Percentiles rank a stretch among this genome's conserved stretches.
These are phyloP conservation scores for Philereme vetulata DNA, from an alignment of 2,888 invertebrate species.

Conservation along the genomic window DNA sequence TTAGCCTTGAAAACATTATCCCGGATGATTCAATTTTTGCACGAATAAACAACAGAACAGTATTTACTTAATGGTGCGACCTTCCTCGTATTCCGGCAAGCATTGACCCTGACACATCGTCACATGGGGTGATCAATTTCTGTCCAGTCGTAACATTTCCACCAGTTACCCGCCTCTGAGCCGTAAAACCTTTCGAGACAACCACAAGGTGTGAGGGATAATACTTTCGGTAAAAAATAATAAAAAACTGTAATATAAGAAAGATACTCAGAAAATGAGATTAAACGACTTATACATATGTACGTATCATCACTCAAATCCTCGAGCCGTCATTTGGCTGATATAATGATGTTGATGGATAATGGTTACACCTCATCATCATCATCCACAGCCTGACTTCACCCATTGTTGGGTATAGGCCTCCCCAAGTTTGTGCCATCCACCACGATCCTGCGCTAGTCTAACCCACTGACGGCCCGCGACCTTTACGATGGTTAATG, in stretches of 20 bases:
- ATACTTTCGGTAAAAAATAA: conserved; percentile 3
- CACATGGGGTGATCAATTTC: conserved; percentile 58
- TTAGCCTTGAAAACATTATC: conserved; percentile 11
- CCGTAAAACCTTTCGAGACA: conserved; percentile 58
- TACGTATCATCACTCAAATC: too few relatives aligned
- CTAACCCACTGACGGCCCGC: too few relatives aligned
- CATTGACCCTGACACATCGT: conserved; percentile 46
- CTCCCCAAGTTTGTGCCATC: too few relatives aligned
- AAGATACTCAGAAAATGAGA: too few relatives aligned
- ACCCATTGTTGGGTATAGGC: too few relatives aligned
- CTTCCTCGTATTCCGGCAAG: conserved; percentile 34
- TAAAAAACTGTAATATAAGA: background rate
- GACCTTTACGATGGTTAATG: too few relatives aligned
- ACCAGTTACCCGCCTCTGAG: conserved; percentile 49
- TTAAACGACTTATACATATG: too few relatives aligned
- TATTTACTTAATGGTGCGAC: conserved; percentile 41
- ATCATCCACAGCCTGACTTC: too few relatives aligned
- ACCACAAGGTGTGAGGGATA: conserved; percentile 24
- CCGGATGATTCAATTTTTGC: background rate
- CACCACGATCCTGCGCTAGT: too few relatives aligned
- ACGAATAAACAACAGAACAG: conserved; percentile 23
- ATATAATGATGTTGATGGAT: too few relatives aligned
- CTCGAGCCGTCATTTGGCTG: too few relatives aligned
- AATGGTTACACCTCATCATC: too few relatives aligned
- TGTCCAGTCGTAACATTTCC: conserved; percentile 49